phyloP scores from a whole-genome alignment of 1,140 invertebrate genomes.

The Helicoverpa zea region DNA sequence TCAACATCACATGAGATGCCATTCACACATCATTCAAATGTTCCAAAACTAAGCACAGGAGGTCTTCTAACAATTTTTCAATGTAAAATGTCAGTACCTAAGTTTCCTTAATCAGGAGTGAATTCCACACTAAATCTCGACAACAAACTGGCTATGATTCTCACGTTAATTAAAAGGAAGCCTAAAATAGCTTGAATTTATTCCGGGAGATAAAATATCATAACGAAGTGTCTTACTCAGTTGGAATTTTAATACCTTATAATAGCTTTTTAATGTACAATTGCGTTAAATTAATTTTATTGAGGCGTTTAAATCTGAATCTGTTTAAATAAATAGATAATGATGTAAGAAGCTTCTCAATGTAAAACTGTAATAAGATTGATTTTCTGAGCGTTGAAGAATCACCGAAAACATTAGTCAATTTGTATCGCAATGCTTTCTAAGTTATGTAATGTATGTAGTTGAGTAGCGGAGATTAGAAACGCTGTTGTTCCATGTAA shows the following conservation, averaged over 20 bases:
- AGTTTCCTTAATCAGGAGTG: not conserved
- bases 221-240: conserved; percentile 31
- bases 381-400: too few species aligned
- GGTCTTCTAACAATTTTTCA: not conserved
- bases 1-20: too few species aligned
- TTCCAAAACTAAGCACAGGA: not conserved
- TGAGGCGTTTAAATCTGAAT: too few species aligned
- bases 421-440: too few species aligned
- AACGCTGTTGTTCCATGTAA: too few species aligned
- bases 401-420: too few species aligned
- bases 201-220: conserved; percentile 27
- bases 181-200: conserved; percentile 45
- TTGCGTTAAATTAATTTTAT: too few species aligned
- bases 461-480: too few species aligned
- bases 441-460: too few species aligned
- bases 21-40: not conserved
- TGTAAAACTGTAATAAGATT: too few species aligned
- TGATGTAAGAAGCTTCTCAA: too few species aligned
- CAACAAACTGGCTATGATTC: conserved; percentile 19
- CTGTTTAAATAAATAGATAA: too few species aligned
- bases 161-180: conserved; percentile 37
- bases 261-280: conserved; percentile 8
- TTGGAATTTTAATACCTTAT: conserved; percentile 32
- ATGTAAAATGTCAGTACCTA: not conserved
- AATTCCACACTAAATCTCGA: conserved; percentile 19